Base-by-base conservation (phyloP, 2,113 vertebrate genomes). In the Phaethornis superciliosus region DNA sequence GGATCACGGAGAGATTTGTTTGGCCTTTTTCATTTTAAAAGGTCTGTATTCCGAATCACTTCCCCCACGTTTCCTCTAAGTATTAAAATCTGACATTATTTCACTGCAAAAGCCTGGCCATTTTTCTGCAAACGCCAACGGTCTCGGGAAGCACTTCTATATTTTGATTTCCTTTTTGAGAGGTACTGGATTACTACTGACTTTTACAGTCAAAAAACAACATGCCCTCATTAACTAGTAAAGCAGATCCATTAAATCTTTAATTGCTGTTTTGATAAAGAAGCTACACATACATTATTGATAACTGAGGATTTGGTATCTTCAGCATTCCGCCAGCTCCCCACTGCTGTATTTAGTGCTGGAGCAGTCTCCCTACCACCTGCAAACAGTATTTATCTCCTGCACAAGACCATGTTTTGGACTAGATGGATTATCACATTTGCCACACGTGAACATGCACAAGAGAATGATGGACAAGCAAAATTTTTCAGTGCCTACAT, bases 31-130 rank as follows among this genome's bases (percentile, higher is more conserved):
- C 67, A 58, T 76, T 69, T 49, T 35, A 47, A 56, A n/a, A 90
- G 40, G 26, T 21, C 12, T 10, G n/a, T 37, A 74, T 52, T 92
- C 92, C 81, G 92, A 85, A 80, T 74, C 63, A 58, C 54, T 88
- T 64, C 72, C 33, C 52, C 46, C 65, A 22, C 42, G 7, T 47
- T 56, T 75, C 54, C 79, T 59, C 81, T 20, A 26, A 58, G 62
- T 49, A 54, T 46, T 68, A 67, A 77, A 72, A 80, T 16, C 37
- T 69, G 63, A 75, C 69, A 74, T 62, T 22, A 13, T 44, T 70
- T 67, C 72, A 22, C 55, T 51, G 18, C 13, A 70, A 90, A 67
- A 71, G 37, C 62, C 72, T 26, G 30, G 22, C 35, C 46, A 17
- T 60, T 64, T 37, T 65, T 52, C 75, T 74, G 56, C 46, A 60